Conservation (phyloP, 2,888 invertebrate species). For the Drosophila pseudotakahashii region DNA sequence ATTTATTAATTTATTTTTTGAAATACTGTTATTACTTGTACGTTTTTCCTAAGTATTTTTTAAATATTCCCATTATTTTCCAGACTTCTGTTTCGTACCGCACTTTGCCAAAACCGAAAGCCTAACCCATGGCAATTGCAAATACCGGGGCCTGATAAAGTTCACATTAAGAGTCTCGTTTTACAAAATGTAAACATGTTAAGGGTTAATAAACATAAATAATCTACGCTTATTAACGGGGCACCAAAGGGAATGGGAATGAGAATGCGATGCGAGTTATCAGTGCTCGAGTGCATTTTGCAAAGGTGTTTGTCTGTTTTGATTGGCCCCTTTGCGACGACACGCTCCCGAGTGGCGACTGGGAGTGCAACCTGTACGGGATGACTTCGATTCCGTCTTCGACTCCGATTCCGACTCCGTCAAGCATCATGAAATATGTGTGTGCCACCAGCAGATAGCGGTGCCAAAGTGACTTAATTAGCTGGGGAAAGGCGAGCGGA, state of each 20-base stretch:
- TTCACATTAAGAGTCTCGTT: slow-evolving; percentile 84
- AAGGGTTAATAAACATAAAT: slow-evolving; percentile 83
- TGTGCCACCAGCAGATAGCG: slow-evolving; percentile 69
- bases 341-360: slow-evolving; percentile 52
- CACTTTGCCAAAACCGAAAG: not conserved
- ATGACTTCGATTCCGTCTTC: not conserved
- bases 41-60: no score
- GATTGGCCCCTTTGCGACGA: slow-evolving; percentile 50
- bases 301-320: slow-evolving; percentile 81
- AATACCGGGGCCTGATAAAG: slow-evolving; percentile 76
- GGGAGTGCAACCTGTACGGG: slow-evolving; percentile 24
- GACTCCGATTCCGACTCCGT: not conserved
- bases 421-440: slow-evolving; percentile 71
- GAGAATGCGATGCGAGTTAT: slow-evolving; percentile 55
- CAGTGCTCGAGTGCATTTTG: slow-evolving; percentile 80
- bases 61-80: not conserved
- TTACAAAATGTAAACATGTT: slow-evolving; percentile 84
- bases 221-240: slow-evolving; percentile 82
- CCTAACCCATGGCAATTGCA: slow-evolving; percentile 63
- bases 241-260: slow-evolving; percentile 46
- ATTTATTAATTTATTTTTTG: no score
- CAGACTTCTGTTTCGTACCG: slow-evolving; percentile 22
- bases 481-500: slow-evolving; percentile 44
- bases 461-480: slow-evolving; percentile 71
- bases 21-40: no score